A percentile compares a stretch with the other conserved stretches of the same genome.
phyloP scores from a whole-genome alignment of 2,888 invertebrate species.

The Callosobruchus maculatus region DNA sequence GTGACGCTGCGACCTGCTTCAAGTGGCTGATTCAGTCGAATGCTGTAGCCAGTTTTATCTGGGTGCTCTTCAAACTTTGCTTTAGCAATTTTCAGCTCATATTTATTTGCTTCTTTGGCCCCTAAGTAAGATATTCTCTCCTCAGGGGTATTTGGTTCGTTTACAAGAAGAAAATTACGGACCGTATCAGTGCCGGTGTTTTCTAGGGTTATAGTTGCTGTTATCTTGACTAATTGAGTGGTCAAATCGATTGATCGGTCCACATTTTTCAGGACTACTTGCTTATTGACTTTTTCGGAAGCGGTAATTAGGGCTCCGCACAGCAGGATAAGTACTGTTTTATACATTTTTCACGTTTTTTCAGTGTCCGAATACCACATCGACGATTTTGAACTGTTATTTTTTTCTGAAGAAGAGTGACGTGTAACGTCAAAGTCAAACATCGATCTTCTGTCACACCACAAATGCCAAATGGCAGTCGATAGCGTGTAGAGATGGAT shows the following conservation, averaged over 20 bases:
- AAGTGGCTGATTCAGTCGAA: constrained; percentile 57
- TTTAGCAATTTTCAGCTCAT: constrained; percentile 51
- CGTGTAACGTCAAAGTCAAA: not conserved
- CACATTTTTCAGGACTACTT: constrained; percentile 71
- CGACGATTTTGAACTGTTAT: not conserved
- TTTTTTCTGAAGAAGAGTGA: not conserved
- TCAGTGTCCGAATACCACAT: not conserved
- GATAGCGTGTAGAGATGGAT: too few species aligned
- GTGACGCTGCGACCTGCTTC: constrained; percentile 57
- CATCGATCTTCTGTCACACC: too few species aligned
- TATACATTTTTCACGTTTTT: constrained; percentile 25
- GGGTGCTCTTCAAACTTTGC: constrained; percentile 50
- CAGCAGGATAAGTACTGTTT: constrained; percentile 22
- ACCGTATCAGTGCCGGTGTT: constrained; percentile 74
- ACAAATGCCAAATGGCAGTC: too few species aligned
- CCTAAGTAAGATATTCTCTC: constrained; percentile 69
- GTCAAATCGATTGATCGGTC: constrained; percentile 84
- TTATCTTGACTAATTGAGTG: constrained; percentile 84
- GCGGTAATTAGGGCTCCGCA: constrained; percentile 18
- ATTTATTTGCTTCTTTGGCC: constrained; percentile 61
- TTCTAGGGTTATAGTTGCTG: constrained; percentile 75
- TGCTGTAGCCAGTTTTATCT: constrained; percentile 30
- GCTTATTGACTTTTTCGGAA: constrained; percentile 50
- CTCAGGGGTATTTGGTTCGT: constrained; percentile 62
- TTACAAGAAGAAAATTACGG: constrained; percentile 65